Percentiles rank a stretch among this genome's conserved stretches.
Evolutionary conservation across 2,888 invertebrate species (phyloP).

Genomic region (Mimas tiliae): DNA sequence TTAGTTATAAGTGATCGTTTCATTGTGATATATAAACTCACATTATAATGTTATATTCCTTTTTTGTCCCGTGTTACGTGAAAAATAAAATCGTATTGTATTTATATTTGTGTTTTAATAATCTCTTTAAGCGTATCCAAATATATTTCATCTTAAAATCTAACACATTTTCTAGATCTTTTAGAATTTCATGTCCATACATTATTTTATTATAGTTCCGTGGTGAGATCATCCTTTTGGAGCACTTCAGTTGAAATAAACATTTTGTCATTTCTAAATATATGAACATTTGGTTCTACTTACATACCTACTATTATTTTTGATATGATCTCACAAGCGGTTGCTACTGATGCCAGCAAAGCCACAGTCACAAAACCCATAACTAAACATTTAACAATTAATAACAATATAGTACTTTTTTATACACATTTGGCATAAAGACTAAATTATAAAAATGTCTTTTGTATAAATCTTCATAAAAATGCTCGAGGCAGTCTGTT

Average conservation of each 20-base stretch:
- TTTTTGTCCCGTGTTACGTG: constrained; percentile 71
- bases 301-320: neutral
- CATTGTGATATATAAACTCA: constrained; percentile 61
- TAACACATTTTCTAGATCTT: constrained; percentile 20
- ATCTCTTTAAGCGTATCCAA: constrained; percentile 57
- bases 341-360: neutral
- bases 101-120: constrained; percentile 56
- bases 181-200: constrained; percentile 16
- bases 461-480: constrained; percentile 63
- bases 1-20: constrained; percentile 73
- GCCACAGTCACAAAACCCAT: constrained; percentile 41
- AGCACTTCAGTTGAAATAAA: neutral
- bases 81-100: constrained; percentile 69
- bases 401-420: constrained; percentile 59
- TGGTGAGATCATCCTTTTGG: constrained; percentile 9
- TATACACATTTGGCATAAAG: constrained; percentile 74
- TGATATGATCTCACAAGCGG: neutral
- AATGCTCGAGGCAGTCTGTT: constrained; percentile 65
- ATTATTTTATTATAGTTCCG: neutral
- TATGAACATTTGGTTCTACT: neutral
- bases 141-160: constrained; percentile 41
- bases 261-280: neutral
- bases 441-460: constrained; percentile 68
- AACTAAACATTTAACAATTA: constrained; percentile 67
- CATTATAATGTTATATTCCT: constrained; percentile 63